Percentiles rank a stretch among this genome's conserved stretches.
These are phyloP conservation scores for Eunapius fragilis DNA, from an alignment of 37 sponge, comb jelly and placozoan genomes.

Conservation along the genomic window DNA sequence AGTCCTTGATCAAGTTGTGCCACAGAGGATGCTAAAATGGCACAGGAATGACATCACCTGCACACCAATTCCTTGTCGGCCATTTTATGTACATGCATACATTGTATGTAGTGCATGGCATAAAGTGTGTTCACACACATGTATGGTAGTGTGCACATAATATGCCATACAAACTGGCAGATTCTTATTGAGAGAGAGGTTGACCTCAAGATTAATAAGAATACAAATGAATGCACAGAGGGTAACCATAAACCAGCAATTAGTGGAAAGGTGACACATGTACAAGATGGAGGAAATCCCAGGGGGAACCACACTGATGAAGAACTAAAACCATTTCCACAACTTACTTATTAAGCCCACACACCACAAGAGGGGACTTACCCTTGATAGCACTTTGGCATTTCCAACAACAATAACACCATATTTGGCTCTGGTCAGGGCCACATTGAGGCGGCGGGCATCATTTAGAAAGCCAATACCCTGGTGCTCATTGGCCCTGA, in stretches of 20 bases:
- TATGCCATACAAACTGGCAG: too few species aligned
- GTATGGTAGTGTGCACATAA: too few species aligned
- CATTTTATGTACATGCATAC: slow-evolving; percentile 18
- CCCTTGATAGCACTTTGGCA: slow-evolving; percentile 91
- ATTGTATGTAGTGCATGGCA: slow-evolving; percentile 9
- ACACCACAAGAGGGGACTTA: slow-evolving; percentile 3
- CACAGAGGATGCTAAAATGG: slow-evolving; percentile 76
- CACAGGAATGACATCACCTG: not conserved
- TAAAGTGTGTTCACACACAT: too few species aligned
- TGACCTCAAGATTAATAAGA: too few species aligned
- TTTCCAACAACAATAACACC: slow-evolving; percentile 77
- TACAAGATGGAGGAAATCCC: too few species aligned
- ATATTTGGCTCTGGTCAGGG: slow-evolving; percentile 75
- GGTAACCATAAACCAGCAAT: too few species aligned
- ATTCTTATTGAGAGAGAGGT: too few species aligned
- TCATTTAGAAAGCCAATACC: slow-evolving; percentile 56
- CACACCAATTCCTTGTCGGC: too few species aligned
- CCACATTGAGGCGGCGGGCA: slow-evolving; percentile 63
- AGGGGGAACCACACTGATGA: not conserved
- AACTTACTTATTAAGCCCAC: not conserved
- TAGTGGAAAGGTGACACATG: too few species aligned
- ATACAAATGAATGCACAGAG: too few species aligned
- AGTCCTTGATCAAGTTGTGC: slow-evolving; percentile 85
- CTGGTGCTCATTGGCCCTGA: slow-evolving; percentile 38
- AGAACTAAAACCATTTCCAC: not conserved